Evolutionary conservation across 2,797 vertebrate genomes (phyloP).

Genomic region (Choloepus didactylus): DNA sequence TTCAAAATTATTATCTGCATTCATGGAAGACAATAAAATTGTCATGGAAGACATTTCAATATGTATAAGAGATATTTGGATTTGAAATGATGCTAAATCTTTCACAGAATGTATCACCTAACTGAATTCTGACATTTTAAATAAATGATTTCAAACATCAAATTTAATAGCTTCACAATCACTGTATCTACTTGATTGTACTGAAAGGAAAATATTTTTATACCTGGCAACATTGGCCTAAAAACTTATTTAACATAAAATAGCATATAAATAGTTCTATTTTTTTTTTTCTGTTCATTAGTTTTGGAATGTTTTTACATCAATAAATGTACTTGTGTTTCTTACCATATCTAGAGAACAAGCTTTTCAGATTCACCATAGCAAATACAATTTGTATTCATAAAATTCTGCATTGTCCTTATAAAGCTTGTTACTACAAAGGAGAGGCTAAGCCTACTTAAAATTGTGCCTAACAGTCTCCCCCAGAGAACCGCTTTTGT

Average conservation of each 20-base stretch:
- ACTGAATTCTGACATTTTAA: constrained; percentile 14
- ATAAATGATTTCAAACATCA: constrained; percentile 35
- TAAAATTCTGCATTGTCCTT: not conserved
- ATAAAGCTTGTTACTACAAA: too few relatives aligned
- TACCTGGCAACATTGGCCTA: not conserved
- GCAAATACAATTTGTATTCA: not conserved
- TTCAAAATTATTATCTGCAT: not conserved
- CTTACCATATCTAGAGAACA: not conserved
- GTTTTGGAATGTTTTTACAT: not conserved
- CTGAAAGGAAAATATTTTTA: not conserved
- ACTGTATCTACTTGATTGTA: constrained; percentile 32
- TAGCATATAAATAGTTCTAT: not conserved
- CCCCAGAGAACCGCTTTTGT: too few relatives aligned
- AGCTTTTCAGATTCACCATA: not conserved
- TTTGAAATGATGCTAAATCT: constrained; percentile 12
- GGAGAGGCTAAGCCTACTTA: too few relatives aligned
- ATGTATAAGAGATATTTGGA: constrained; percentile 22
- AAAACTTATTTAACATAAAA: not conserved
- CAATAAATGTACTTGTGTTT: not conserved
- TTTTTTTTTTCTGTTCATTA: not conserved
- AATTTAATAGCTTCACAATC: constrained; percentile 37
- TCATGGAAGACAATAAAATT: not conserved
- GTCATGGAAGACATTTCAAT: not conserved
- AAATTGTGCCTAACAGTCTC: too few relatives aligned
- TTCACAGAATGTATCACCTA: constrained; percentile 17